Conservation (phyloP, 2,888 invertebrate species). For the Phymatocera aterrima region DNA sequence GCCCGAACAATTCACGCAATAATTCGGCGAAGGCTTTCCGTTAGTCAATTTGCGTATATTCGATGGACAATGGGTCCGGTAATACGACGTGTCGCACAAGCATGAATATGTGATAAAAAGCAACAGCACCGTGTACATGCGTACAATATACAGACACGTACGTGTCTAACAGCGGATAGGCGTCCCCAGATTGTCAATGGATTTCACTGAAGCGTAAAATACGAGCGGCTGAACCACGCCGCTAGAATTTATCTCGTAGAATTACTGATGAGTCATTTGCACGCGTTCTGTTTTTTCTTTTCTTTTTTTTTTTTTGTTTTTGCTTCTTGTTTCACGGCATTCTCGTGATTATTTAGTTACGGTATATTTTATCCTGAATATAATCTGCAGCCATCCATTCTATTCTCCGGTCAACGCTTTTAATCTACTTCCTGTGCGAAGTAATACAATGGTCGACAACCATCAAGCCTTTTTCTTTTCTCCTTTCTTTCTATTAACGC, state of each 20-base stretch:
- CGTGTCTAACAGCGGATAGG: not conserved
- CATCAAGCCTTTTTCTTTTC: not conserved
- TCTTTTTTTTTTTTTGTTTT: too few species aligned
- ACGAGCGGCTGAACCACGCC: not conserved
- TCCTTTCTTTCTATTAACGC: too few species aligned
- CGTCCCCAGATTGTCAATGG: not conserved
- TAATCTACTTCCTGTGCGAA: not conserved
- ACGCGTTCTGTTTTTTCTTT: not conserved
- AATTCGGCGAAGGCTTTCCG: not conserved
- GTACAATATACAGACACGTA: too few species aligned
- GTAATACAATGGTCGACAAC: not conserved
- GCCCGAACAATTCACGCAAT: not conserved
- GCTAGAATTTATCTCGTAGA: not conserved
- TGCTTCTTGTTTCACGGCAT: not conserved
- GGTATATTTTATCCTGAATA: not conserved
- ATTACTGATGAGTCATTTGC: constrained; percentile 4
- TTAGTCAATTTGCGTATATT: constrained; percentile 4
- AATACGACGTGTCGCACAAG: not conserved
- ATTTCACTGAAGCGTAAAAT: constrained; percentile 10
- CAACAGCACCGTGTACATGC: not conserved
- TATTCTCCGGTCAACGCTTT: not conserved
- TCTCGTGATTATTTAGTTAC: not conserved
- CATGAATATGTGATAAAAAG: not conserved
- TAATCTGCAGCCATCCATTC: not conserved
- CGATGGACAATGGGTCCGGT: not conserved